Evolutionary conservation across 1,140 invertebrate species (phyloP), one percentile per base, ranked within the genome.

Genomic region (Aphidius ervi): DNA sequence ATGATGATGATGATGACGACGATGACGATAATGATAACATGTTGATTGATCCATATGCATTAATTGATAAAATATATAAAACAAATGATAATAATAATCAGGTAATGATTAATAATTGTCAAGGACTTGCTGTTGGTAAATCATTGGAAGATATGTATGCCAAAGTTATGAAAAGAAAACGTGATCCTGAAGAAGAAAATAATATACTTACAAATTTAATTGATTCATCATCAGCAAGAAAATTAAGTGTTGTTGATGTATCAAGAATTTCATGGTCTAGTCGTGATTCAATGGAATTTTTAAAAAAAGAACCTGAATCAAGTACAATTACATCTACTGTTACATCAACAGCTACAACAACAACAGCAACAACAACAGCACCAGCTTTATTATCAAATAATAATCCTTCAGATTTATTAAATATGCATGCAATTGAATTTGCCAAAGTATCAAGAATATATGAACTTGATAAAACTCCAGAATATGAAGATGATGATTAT

Each of bases 91-190:
- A 46, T 16, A 7, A 9, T 8, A 52, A 53, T 7, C 37, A 56
- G 67, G 60, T 55, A 72, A 66, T 57, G 67, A 16, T 45, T 63
- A 16, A 57, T 16, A 16, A 16, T 16, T 16, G 16, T 16, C 16
- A 16, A 16, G 16, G 16, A 59, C n/a, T 67, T 50, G 46, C 66
- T 42, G 64, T 59, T 20, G 83, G 83, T 4, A 84, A 86, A 61
- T 88, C 88, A 67, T 68, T 91, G 1, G 92, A 94, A 69, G 91
- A 92, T 66, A 91, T 93, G 87, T 93, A 93, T 71, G 91, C 91
- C 0, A 94, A 93, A 80, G 91, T 93, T 0, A 84, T 87, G 68
- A 89, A 90, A 68, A 87, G 86, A 71, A 81, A 83, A 47, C 70
- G 70, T 7, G 75, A 77, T 2, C 50, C 52, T 16, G 74, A 72